phyloP scores from a whole-genome alignment of 2,113 vertebrate species.

The Poeciliopsis occidentalis region DNA sequence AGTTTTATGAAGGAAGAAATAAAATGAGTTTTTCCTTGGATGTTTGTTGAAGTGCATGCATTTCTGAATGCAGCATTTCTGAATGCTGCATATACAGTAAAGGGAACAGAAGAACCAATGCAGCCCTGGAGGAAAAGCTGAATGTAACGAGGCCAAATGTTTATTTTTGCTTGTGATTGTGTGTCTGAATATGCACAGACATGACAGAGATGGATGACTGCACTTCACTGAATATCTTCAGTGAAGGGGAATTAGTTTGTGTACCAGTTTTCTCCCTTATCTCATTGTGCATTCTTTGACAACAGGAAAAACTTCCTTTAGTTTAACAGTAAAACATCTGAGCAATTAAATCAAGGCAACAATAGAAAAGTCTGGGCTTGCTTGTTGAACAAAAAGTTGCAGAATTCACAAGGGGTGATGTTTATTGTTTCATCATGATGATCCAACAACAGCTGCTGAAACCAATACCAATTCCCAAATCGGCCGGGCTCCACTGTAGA shows the following conservation, averaged over 20 bases:
- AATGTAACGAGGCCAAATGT: background rate
- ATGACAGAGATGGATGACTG: conserved; percentile 12
- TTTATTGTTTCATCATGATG: background rate
- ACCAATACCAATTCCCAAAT: no score
- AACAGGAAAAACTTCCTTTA: background rate
- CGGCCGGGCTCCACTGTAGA: no score
- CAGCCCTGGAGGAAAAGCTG: conserved; percentile 6
- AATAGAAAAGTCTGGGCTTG: background rate
- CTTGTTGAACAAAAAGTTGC: background rate
- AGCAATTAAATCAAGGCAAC: background rate
- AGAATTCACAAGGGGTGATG: background rate
- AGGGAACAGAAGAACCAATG: background rate
- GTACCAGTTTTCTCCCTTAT: background rate
- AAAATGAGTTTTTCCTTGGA: background rate
- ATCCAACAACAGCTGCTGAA: background rate
- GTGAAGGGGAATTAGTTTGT: conserved; percentile 11
- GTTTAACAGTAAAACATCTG: background rate
- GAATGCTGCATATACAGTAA: background rate
- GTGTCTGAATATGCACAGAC: background rate
- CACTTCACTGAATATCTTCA: conserved; percentile 4
- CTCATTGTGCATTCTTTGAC: background rate
- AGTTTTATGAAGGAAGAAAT: background rate
- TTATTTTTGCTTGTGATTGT: background rate
- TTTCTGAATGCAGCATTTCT: background rate
- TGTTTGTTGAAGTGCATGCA: conserved; percentile 9